Evolutionary conservation across 2,888 invertebrate species (phyloP), one percentile per base, ranked within the genome.

Genomic region (Drosophila atroscutellata): DNA sequence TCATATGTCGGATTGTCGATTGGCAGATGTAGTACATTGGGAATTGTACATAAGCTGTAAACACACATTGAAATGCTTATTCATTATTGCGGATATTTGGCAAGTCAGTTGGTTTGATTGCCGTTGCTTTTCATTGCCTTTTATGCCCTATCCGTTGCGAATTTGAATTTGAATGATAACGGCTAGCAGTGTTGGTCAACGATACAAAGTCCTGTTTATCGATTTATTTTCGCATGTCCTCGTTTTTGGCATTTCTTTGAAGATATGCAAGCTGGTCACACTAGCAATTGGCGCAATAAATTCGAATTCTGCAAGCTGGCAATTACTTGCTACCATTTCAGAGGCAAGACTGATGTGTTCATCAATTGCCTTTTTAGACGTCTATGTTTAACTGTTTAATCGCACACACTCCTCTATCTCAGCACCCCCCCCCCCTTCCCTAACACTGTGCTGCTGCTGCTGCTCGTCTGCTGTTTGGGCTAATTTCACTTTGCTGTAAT

Each of bases 401-500:
- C 13, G 55, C 26, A 5, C n/a, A 37, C 26, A n/a, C 55, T 28
- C 18, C 36, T 26, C 36, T 26, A n/a, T 13, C 20, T 20, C 18
- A 3, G 11, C 26, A 24, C 28, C 26, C 26, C 3, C 28, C 26
- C 26, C 3, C 7, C 26, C 26, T 26, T n/a, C 5, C n/a, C n/a
- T 8, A 5, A 28, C 11, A n/a, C 4, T 28, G 11, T 15, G 18
- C 5, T 47, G 13, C 30, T 8, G 3, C 37, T 42, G 26, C n/a
- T 30, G n/a, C 15, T 50, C 37, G 37, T 18, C 49, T 55, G n/a
- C 34, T 39, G 24, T 55, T 37, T 13, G 54, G 36, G 56, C 45
- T 81, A 75, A 84, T 85, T 88, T 79, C 80, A 89, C 59, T 87
- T 85, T 50, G 52, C 32, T 15, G 71, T 75, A 75, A 89, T 84